Conservation (phyloP, 2,797 vertebrate genomes). For the Amblyraja radiata region DNA sequence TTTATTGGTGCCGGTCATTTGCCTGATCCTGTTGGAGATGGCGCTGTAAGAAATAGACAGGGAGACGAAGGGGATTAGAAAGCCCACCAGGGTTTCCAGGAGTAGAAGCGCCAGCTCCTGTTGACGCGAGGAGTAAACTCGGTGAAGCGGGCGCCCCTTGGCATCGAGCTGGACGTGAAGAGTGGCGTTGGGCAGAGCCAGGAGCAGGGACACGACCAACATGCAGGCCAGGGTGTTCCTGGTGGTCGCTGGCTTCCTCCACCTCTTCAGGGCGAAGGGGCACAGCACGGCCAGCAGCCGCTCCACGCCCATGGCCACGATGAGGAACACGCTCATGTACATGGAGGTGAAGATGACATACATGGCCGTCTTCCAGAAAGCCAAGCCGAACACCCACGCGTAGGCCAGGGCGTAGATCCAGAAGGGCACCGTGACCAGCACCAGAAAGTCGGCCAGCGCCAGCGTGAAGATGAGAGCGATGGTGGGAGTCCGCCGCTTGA, state of each 20-base stretch:
- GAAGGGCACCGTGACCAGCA: constrained; percentile 44
- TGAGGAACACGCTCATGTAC: constrained; percentile 43
- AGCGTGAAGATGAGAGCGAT: constrained; percentile 51
- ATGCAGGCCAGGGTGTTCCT: constrained; percentile 48
- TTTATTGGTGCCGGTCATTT: constrained; percentile 39
- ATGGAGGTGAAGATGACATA: constrained; percentile 44
- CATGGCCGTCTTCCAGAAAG: constrained; percentile 45
- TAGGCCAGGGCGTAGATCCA: constrained; percentile 48
- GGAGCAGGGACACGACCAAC: constrained; percentile 44
- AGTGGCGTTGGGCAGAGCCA: constrained; percentile 40
- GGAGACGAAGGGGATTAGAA: constrained; percentile 40
- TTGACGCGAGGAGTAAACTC: constrained; percentile 30
- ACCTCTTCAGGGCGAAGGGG: constrained; percentile 41
- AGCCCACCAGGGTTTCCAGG: constrained; percentile 41
- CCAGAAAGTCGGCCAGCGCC: constrained; percentile 49
- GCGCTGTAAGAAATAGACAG: constrained; percentile 42
- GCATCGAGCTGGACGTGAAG: constrained; percentile 39
- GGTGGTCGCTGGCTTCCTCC: constrained; percentile 27
- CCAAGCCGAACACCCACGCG: constrained; percentile 44
- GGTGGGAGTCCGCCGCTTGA: constrained; percentile 45
- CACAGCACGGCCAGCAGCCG: constrained; percentile 49
- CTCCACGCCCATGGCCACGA: constrained; percentile 49
- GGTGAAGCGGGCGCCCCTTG: neutral
- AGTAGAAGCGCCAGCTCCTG: constrained; percentile 28
- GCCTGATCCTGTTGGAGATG: constrained; percentile 43